Base-by-base conservation (phyloP, 1,140 invertebrate species). In the Solen grandis region DNA sequence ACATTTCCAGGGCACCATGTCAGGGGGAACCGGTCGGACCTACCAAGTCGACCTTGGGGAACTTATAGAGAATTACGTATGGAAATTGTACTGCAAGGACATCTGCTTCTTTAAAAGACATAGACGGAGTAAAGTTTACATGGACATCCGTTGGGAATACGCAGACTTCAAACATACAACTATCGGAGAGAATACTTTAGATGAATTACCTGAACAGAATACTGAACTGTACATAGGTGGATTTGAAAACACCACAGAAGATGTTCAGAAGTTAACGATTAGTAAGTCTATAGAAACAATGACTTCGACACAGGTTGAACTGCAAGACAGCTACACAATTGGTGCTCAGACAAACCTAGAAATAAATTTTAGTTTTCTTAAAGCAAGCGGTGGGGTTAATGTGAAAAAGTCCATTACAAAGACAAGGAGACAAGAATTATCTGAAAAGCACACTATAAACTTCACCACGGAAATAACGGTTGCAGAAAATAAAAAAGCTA, bases 61-160 rank as follows among this genome's bases (percentile, higher is more conserved):
- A 25, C n/a, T 70, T 13, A 52, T 79, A 2, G 33, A 69, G 38
- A 14, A 79, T 25, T 79, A 70, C 59, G 38, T 33, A 5, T 79
- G 77, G 77, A 29, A 35, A 1, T 35, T 19, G 10, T 79, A 46
- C 36, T 29, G 54, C n/a, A 19, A 36, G 5, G 31, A 72, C n/a
- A 29, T 22, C 22, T 52, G 65, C 5, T 70, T 70, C 29, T 22
- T 70, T 2, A 69, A 36, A 52, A 46, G 59, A 19, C 19, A 57
- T 22, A 22, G 54, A 31, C 25, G 59, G 27, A 25, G 25, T n/a
- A 59, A 81, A 14, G 57, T 41, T 25, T 41, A 73, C n/a, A 57
- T 81, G 33, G 79, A 81, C 52, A 68, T 81, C 16, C 73, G 69
- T 10, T 81, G 79, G 79, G 72, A 70, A 50, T 81, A 81, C 41